Base-by-base conservation (phyloP, 2,113 vertebrate species). In the Cyanistes caeruleus region DNA sequence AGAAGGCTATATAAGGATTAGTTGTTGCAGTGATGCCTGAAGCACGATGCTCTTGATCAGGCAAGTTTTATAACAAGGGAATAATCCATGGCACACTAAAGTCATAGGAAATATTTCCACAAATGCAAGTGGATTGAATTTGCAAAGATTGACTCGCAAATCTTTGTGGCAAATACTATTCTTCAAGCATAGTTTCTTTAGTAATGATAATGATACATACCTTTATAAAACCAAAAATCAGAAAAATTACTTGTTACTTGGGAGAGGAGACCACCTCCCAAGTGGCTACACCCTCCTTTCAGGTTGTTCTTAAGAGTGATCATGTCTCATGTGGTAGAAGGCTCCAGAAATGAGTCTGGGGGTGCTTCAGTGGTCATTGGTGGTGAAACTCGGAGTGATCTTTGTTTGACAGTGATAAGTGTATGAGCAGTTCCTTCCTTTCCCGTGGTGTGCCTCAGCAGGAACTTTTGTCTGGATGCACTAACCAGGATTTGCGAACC, bases 361-460 rank as follows among this genome's bases (percentile, higher is more conserved):
- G 9, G 4, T 39, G 14, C 16, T 48, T 41, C 2, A 0, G n/a
- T 30, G 28, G 20, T 39, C 3, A 3, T 27, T 56, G 31, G 24
- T 31, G 28, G 13, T 21, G 4, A 2, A 5, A n/a, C 3, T 21
- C 60, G 16, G 19, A 12, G 12, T 70, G 28, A 53, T 78, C 19
- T 60, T 46, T 43, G 20, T 43, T 67, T 39, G 55, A 28, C 19
- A 39, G 1, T 24, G 20, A 43, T 24, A 52, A 1, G 1, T 2
- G 3, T 56, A 18, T 23, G 14, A 75, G 16, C 20, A 53, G n/a
- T 9, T 53, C 16, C n/a, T 75, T 60, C 62, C 13, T 53, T 53
- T 75, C 24, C n/a, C 44, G 46, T 1, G 5, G 13, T 21, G 13
- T 62, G 17, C 25, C 1, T 0, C 37, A 52, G 60, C 0, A 1